A percentile compares a stretch with the other conserved stretches of the same genome.
phyloP scores from a whole-genome alignment of 2,113 vertebrate genomes.

The Oreochromis tanganicae region DNA sequence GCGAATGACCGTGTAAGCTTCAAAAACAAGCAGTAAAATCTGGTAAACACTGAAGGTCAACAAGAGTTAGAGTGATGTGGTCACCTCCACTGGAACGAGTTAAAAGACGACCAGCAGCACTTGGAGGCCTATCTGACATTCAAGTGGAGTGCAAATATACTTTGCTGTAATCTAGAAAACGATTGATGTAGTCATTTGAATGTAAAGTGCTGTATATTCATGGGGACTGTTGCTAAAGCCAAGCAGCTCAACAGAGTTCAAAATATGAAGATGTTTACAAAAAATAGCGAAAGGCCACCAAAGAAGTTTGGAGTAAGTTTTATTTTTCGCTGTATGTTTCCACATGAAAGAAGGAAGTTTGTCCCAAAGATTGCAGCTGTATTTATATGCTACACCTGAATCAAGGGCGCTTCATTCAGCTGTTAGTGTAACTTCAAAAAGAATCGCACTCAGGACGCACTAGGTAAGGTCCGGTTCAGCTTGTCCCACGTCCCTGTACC shows the following conservation, averaged over 20 bases:
- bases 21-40: background rate
- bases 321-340: background rate
- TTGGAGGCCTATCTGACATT: background rate
- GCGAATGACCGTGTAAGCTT: background rate
- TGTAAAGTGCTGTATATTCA: background rate
- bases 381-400: background rate
- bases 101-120: background rate
- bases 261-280: background rate
- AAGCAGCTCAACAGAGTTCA: background rate
- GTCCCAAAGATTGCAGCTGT: background rate
- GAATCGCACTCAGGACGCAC: background rate
- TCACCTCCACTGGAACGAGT: background rate
- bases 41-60: background rate
- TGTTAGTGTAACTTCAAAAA: background rate
- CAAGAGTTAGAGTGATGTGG: background rate
- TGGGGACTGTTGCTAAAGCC: rapidly evolving
- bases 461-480: background rate
- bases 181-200: background rate
- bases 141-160: background rate
- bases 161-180: background rate
- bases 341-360: background rate
- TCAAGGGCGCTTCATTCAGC: background rate
- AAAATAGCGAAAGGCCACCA: background rate
- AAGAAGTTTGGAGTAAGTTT: background rate
- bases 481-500: background rate